phyloP scores from a whole-genome alignment of 23 tunicate species.

The Halocynthia aurantium region DNA sequence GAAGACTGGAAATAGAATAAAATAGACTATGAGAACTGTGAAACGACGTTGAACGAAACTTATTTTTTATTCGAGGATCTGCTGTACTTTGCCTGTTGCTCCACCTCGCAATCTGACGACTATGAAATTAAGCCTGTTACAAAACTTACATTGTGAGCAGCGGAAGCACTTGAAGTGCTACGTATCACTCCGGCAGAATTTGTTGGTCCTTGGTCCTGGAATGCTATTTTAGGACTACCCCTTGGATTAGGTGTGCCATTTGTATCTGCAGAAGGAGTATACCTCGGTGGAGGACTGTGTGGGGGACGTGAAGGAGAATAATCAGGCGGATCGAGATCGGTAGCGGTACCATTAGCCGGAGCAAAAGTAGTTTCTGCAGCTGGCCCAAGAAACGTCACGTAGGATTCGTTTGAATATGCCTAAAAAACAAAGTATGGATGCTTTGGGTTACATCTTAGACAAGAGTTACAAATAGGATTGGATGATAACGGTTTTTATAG shows the following conservation, averaged over 20 bases:
- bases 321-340: constrained; percentile 1
- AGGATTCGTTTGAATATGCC: constrained; percentile 81
- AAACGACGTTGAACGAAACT: too few relatives aligned
- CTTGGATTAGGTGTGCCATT: neutral
- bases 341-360: constrained; percentile 11
- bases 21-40: too few relatives aligned
- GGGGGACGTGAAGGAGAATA: constrained; percentile 1
- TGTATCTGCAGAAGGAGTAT: constrained; percentile 7
- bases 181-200: neutral
- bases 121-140: too few relatives aligned
- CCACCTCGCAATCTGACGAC: too few relatives aligned
- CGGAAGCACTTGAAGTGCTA: too few relatives aligned
- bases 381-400: constrained; percentile 58
- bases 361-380: constrained; percentile 29
- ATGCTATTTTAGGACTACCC: constrained; percentile 8
- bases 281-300: constrained; percentile 17
- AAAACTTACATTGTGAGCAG: too few relatives aligned
- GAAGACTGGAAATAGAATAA: too few relatives aligned
- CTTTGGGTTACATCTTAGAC: neutral
- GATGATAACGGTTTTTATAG: too few relatives aligned
- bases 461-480: too few relatives aligned
- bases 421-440: neutral
- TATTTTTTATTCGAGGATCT: too few relatives aligned
- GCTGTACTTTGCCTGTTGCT: too few relatives aligned
- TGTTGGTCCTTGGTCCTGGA: neutral